A percentile compares a stretch with the other conserved stretches of the same genome.
Evolutionary conservation across 2,797 vertebrate genomes (phyloP).

Genomic region (Hyperoplus immaculatus): DNA sequence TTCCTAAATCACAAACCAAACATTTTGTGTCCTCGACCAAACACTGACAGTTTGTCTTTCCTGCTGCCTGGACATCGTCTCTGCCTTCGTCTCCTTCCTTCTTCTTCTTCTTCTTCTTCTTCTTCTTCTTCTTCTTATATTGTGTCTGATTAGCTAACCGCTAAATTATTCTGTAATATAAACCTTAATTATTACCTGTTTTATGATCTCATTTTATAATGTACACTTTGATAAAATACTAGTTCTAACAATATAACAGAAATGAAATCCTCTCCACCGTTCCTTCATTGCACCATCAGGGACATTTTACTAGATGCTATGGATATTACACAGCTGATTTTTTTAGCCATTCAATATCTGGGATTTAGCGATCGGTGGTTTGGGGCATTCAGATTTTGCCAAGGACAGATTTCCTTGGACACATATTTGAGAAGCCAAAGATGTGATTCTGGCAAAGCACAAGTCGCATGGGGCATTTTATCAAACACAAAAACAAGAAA

Average conservation of each 20-base stretch:
- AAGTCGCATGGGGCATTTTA: constrained; percentile 42
- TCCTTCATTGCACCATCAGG: constrained; percentile 30
- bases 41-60: no score
- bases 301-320: background rate
- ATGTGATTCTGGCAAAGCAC: constrained; percentile 71
- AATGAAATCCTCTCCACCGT: background rate
- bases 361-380: constrained; percentile 64
- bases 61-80: no score
- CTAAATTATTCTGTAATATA: background rate
- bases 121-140: background rate
- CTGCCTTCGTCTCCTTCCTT: no score
- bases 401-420: constrained; percentile 85
- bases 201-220: background rate
- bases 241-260: background rate
- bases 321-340: background rate
- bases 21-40: no score
- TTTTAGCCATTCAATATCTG: constrained; percentile 41
- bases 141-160: background rate
- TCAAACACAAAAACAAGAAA: constrained; percentile 14
- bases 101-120: no score
- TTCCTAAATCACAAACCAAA: no score
- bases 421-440: constrained; percentile 84
- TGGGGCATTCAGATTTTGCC: constrained; percentile 50
- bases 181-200: background rate
- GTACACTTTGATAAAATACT: background rate